Evolutionary conservation across 2,888 invertebrate species (phyloP).

Genomic region (Iphiclides podalirius): DNA sequence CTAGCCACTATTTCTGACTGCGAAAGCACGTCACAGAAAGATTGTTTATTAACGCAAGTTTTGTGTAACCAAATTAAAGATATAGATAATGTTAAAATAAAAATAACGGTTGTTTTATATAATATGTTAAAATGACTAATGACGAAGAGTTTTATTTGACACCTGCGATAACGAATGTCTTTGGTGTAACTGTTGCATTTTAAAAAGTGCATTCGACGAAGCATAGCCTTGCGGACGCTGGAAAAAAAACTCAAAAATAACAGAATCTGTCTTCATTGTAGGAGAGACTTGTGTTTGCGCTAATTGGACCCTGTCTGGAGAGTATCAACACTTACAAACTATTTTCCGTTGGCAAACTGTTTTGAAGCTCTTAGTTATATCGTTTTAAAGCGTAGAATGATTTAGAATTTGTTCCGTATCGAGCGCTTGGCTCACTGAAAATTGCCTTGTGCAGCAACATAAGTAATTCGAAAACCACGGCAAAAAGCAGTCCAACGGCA

Average conservation of each 20-base stretch:
- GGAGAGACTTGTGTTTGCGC: conserved; percentile 50
- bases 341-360: conserved; percentile 26
- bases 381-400: conserved; percentile 23
- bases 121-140: too few relatives aligned
- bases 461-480: conserved; percentile 47
- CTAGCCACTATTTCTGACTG: too few relatives aligned
- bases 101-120: too few relatives aligned
- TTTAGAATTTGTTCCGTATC: neutral
- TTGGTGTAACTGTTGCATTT: neutral
- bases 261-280: conserved; percentile 49
- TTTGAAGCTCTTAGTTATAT: conserved; percentile 33
- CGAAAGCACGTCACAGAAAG: too few relatives aligned
- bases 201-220: neutral
- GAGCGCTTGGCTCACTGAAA: conserved; percentile 23
- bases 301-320: conserved; percentile 46
- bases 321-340: conserved; percentile 1
- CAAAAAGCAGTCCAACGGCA: conserved; percentile 44
- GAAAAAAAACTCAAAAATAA: conserved; percentile 15
- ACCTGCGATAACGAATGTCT: conserved; percentile 1
- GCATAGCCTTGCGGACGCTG: neutral
- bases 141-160: conserved; percentile 5
- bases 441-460: conserved; percentile 31
- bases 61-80: too few relatives aligned
- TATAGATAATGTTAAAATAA: too few relatives aligned
- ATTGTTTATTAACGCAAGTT: too few relatives aligned